Conservation (phyloP, 1,140 invertebrate species). For the Ceratina calcarata region DNA sequence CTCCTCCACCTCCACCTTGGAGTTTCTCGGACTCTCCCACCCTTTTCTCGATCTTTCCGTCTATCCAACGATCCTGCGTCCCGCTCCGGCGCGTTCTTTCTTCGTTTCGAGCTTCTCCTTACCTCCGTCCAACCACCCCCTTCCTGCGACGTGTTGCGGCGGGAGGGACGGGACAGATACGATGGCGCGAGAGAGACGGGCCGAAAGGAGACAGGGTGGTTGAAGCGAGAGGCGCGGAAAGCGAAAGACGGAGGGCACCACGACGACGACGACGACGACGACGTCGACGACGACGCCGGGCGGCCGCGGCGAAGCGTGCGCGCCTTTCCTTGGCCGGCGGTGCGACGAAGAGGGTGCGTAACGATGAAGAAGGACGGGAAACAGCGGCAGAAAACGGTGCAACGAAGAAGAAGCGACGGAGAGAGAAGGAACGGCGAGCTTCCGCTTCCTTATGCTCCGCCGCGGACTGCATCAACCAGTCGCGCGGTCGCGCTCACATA, state of each 20-base stretch:
- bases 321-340: conserved; percentile 76
- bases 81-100: conserved; percentile 34
- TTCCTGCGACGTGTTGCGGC: conserved; percentile 20
- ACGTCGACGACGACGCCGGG: conserved; percentile 70
- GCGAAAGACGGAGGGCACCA: conserved; percentile 64
- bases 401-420: conserved; percentile 60
- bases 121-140: conserved; percentile 34
- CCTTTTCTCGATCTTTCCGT: conserved; percentile 47
- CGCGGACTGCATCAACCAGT: conserved; percentile 80
- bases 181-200: conserved; percentile 31
- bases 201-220: conserved; percentile 8
- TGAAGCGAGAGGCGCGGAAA: conserved; percentile 43
- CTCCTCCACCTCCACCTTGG: conserved; percentile 47
- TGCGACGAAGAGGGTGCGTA: conserved; percentile 46
- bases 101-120: conserved; percentile 44
- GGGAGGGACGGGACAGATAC: conserved; percentile 38
- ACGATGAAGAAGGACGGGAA: conserved; percentile 34
- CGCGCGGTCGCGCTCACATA: conserved; percentile 79
- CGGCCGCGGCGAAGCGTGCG: conserved; percentile 78
- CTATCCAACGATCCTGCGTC: conserved; percentile 42
- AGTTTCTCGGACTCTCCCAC: conserved; percentile 43
- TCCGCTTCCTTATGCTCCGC: conserved; percentile 80
- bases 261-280: conserved; percentile 55
- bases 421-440: conserved; percentile 74
- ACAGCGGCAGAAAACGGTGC: conserved; percentile 49